Evolutionary conservation across 1,140 invertebrate species (phyloP), one percentile per base, ranked within the genome.

Genomic region (Lysiphlebus fabarum): DNA sequence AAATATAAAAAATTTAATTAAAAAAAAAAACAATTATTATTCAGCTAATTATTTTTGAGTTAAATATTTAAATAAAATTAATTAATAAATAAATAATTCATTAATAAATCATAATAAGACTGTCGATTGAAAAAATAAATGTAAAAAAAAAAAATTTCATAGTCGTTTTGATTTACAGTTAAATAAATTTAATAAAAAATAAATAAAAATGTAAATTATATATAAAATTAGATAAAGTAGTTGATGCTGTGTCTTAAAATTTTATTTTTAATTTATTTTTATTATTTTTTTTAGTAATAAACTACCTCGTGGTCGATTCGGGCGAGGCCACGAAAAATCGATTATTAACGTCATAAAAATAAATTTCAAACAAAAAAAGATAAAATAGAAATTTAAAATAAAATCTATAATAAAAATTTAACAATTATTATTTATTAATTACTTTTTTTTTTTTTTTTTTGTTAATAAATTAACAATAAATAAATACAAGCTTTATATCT

Each of bases 331-430:
- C 47, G 38, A 41, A 59, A 56, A n/a, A 59, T 61, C 44, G 38
- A 53, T 63, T 17, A 12, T 54, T 50, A 59, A 51, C 56, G 40
- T 51, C 43, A 55, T 55, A 42, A 54, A 59, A 54, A 54, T 11
- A 12, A 43, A 42, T n/a, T n/a, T n/a, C n/a, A n/a, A 17, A 56
- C 33, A n/a, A 45, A 45, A n/a, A 12, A 6, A 14, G 8, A 45
- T 4, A 12, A 14, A 45, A n/a, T 12, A 44, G 7, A 45, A 11
- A 5, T 6, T 1, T 12, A 14, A 12, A 12, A 0, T 14, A 5
- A 14, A 14, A 7, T 12, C 9, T 7, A 42, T 42, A n/a, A n/a
- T 10, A 9, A 42, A 42, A 45, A 2, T 45, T 17, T 14, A 45
- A n/a, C 40, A 40, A 49, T 0, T 36, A 49, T 37, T n/a, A 33